Base-by-base conservation (phyloP, 2,797 vertebrate species). In the Helarctos malayanus region DNA sequence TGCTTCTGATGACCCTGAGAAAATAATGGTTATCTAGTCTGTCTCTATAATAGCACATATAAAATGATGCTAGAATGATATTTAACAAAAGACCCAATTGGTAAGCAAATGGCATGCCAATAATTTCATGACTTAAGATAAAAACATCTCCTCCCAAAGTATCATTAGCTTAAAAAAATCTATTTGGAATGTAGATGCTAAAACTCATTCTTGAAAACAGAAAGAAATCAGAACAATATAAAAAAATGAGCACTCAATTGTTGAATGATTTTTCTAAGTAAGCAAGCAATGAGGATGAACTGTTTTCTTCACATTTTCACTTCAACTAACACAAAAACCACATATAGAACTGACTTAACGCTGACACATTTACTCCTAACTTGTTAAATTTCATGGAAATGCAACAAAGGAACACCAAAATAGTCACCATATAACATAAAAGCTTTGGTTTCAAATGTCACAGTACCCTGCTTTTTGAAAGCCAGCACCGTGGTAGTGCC, bases 221-320 rank as follows among this genome's bases (percentile, higher is more conserved):
- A 97, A 93, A 97, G 78, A 94, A 91, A 78, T 76, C 82, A 96
- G 38, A 69, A 96, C 65, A 93, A 75, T 78, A 94, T 91, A 88
- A 61, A 94, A 90, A 95, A 93, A 88, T 21, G 47, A 90, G 57
- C 54, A 93, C 80, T 92, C 83, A 63, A 38, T 18, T n/a, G 57
- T 13, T 95, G 81, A 79, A 96, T 94, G 54, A 94, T 95, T 86
- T 96, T 61, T 82, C 41, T 91, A 92, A 96, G 79, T 10, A 95
- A 93, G 89, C 91, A 97, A 65, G 49, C 57, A 93, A 82, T 68
- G 71, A 82, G 82, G 52, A 93, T 19, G 9, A 96, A 97, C 76
- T 96, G 61, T 97, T 98, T 98, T 97, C 97, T 97, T 82, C 97
- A 89, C 94, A 92, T 95, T 94, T 94, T 52, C 91, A 56, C 91